Percentiles rank a stretch among this genome's conserved stretches.
phyloP scores from a whole-genome alignment of 2,113 vertebrate species.

The Malurus alboscapulatus region DNA sequence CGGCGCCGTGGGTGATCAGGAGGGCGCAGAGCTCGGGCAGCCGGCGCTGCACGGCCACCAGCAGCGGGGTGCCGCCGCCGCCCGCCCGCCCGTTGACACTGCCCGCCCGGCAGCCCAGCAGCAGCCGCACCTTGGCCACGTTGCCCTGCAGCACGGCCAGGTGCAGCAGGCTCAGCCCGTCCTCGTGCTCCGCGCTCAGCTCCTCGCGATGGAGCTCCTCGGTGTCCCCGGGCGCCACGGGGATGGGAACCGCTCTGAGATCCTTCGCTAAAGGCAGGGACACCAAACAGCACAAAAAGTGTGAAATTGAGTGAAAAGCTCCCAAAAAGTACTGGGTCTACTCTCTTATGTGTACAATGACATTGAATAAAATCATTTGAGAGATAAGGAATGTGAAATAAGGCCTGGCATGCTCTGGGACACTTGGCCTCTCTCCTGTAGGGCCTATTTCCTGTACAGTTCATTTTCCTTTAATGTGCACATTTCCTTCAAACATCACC shows the following conservation, averaged over 20 bases:
- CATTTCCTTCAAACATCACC: not conserved
- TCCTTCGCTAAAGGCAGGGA: not conserved
- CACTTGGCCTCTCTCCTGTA: not conserved
- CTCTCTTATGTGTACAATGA: accelerated
- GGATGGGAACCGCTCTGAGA: not conserved
- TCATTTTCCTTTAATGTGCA: not conserved
- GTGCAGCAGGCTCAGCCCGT: constrained; percentile 77
- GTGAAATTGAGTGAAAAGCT: not conserved
- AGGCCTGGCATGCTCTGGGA: not conserved
- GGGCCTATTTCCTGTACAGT: not conserved
- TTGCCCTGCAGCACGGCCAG: constrained; percentile 75
- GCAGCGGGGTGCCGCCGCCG: constrained; percentile 79
- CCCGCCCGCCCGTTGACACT: constrained; percentile 69
- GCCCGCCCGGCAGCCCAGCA: constrained; percentile 73
- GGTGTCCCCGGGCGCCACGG: accelerated
- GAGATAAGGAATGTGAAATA: not conserved
- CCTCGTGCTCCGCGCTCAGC: constrained; percentile 25
- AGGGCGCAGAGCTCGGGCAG: constrained; percentile 70
- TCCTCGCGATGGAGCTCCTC: constrained; percentile 58
- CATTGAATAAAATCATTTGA: not conserved
- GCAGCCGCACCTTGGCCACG: constrained; percentile 65
- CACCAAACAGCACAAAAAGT: not conserved
- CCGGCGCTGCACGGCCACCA: constrained; percentile 75
- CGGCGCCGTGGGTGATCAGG: constrained; percentile 70
- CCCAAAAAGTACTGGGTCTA: not conserved